Base-by-base conservation (phyloP, 2,797 vertebrate species). In the Danionella dracula region DNA sequence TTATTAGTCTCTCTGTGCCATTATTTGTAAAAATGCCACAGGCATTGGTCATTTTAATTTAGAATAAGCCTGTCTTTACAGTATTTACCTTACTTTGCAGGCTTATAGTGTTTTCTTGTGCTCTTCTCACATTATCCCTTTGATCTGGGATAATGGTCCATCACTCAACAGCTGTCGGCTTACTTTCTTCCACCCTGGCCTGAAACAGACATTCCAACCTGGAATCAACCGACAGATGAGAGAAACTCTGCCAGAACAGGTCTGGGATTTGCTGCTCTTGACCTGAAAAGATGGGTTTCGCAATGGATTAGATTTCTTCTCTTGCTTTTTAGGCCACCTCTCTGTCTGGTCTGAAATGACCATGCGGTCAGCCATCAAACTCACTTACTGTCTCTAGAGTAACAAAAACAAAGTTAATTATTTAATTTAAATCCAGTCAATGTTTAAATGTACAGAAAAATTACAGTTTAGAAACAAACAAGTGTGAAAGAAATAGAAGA, bases 61-160 rank as follows among this genome's bases (percentile, higher is more conserved):
- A 37, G 11, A 6, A 23, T 55, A 65, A 27, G 19, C 31, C 17
- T 54, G 31, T 19, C n/a, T 37, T 54, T 27, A 65, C 44, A 4
- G 4, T 13, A 46, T 65, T 65, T 55, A 32, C 20, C 64, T 57
- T 13, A 65, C 27, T 27, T n/a, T 34, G 50, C 31, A 65, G 50
- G 40, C 32, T 65, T 46, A 66, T 10, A 31, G 42, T 19, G 16
- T 40, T 57, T 57, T 40, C 34, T 48, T n/a, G 34, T 45, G 40
- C 31, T 2, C 1, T 64, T 44, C 13, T 21, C 27, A 20, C 41
- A 35, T 29, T 45, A 31, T 4, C 21, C 20, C 8, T 66, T 49
- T 66, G 41, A 63, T 64, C 51, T 41, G 41, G 49, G 64, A 66
- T 66, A 66, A 66, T 66, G 44, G 53, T 20, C 64, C 53, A 57